Evolutionary conservation across 2,888 invertebrate species (phyloP).

Genomic region (Drosophila nigricruria): DNA sequence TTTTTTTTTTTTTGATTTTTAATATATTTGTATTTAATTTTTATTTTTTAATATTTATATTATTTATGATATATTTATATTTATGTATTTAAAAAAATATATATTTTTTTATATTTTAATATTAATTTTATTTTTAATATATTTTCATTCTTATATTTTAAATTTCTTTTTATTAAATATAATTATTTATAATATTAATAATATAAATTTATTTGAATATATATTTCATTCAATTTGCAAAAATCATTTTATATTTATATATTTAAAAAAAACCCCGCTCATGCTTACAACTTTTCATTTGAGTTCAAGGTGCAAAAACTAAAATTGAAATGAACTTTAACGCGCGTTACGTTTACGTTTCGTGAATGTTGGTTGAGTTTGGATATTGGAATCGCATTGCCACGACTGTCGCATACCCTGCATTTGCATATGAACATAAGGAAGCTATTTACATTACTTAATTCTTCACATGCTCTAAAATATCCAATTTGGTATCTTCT

Average conservation of each 20-base stretch:
- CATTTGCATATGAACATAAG: not conserved
- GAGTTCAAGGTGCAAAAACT: conserved; percentile 1
- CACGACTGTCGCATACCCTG: not conserved
- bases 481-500: not conserved
- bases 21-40: too few relatives aligned
- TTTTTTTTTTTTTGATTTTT: too few relatives aligned
- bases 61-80: too few relatives aligned
- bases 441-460: not conserved
- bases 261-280: not conserved
- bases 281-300: not conserved
- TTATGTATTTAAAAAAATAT: too few relatives aligned
- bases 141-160: not conserved
- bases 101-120: not conserved
- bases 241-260: not conserved
- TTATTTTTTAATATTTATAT: too few relatives aligned
- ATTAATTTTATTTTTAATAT: not conserved
- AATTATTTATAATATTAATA: not conserved
- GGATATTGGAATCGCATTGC: not conserved
- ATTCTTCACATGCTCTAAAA: not conserved
- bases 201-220: not conserved
- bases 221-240: not conserved
- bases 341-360: not conserved
- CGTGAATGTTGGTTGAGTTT: not conserved
- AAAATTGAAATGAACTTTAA: conserved; percentile 5
- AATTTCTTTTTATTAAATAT: not conserved